Percentiles rank a stretch among this genome's conserved stretches.
phyloP scores from a whole-genome alignment of 2,113 vertebrate genomes.

The Barbus barbus region DNA sequence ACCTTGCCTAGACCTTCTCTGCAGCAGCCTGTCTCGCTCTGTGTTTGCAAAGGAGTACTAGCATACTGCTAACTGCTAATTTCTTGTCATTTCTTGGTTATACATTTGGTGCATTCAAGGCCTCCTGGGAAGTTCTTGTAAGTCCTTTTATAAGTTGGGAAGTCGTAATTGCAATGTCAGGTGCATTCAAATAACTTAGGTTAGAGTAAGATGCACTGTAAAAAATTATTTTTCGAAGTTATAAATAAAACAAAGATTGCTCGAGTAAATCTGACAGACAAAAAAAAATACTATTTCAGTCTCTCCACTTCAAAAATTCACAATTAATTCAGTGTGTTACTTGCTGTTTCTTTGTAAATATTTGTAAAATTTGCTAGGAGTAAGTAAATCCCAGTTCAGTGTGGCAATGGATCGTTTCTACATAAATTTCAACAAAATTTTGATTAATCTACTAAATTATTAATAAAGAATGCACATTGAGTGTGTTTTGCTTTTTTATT shows the following conservation, averaged over 20 bases:
- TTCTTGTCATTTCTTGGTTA: neutral
- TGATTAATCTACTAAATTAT: neutral
- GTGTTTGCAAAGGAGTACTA: neutral
- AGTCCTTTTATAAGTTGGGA: neutral
- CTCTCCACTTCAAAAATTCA: neutral
- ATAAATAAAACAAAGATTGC: too few relatives aligned
- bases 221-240: neutral
- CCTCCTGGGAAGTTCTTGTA: neutral
- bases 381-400: neutral
- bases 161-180: neutral
- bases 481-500: neutral
- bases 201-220: neutral
- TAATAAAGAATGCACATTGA: neutral
- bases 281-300: too few relatives aligned
- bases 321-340: neutral
- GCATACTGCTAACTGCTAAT: neutral
- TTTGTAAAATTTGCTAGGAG: neutral
- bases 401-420: neutral
- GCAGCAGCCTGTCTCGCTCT: neutral
- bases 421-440: neutral
- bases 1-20: slow-evolving; percentile 12
- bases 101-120: neutral
- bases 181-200: neutral
- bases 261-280: too few relatives aligned
- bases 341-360: neutral